phyloP scores from a whole-genome alignment of 1,140 invertebrate genomes.

The Apolygus lucorum region DNA sequence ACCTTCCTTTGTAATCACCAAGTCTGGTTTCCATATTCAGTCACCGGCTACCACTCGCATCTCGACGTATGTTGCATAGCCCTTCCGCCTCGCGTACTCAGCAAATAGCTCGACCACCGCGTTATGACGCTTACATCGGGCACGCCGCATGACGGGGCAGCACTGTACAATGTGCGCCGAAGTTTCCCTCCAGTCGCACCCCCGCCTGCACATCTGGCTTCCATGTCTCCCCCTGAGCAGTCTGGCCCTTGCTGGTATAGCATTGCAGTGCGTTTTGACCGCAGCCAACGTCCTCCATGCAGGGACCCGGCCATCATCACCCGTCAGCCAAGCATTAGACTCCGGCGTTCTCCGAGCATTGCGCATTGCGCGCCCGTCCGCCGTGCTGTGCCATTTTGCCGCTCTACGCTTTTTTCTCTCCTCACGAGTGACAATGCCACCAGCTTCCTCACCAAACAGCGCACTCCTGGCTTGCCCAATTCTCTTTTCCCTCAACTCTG shows the following conservation, averaged over 20 bases:
- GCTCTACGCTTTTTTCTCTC: not conserved
- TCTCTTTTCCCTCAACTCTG: not conserved
- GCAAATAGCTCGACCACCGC: not conserved
- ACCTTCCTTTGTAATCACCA: not conserved
- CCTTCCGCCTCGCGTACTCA: not conserved
- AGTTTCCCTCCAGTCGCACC: not conserved
- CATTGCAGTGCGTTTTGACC: not conserved
- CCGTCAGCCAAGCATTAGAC: not conserved
- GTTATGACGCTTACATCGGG: not conserved
- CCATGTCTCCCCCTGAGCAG: not conserved
- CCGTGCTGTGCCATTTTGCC: not conserved
- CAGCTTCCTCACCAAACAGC: not conserved
- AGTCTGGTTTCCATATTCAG: not conserved
- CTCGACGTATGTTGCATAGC: not conserved
- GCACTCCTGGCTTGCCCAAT: not conserved
- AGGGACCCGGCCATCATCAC: too few relatives aligned
- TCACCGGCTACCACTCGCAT: not conserved
- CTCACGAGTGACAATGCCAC: not conserved
- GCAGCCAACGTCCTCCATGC: not conserved
- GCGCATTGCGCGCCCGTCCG: not conserved
- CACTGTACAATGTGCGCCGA: not conserved
- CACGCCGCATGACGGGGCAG: not conserved
- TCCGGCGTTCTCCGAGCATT: too few relatives aligned
- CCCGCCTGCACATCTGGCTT: not conserved
- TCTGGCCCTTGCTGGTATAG: not conserved